These are phyloP conservation scores for Seriola dumerili DNA, from an alignment of 2,113 vertebrate genomes.

Conservation along the genomic window DNA sequence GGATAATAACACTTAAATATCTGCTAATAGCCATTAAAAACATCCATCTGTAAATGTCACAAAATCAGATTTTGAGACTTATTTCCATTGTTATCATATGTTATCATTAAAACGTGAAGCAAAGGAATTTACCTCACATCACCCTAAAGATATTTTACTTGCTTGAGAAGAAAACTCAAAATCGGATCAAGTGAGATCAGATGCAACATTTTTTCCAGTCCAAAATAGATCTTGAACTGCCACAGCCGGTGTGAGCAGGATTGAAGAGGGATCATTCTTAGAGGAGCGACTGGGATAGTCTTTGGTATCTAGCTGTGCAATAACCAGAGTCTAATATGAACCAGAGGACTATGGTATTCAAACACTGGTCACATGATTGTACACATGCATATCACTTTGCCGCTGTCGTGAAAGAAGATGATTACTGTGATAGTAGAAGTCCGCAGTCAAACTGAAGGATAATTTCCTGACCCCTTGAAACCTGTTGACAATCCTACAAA, in stretches of 20 bases:
- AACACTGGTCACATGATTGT: conserved; percentile 79
- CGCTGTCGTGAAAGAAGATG: conserved; percentile 31
- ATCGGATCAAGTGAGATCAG: conserved; percentile 18
- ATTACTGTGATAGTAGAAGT: conserved; percentile 19
- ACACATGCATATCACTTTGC: conserved; percentile 77
- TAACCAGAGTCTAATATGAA: conserved; percentile 55
- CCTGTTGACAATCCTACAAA: conserved; percentile 34
- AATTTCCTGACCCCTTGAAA: conserved; percentile 28
- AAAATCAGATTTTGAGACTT: conserved; percentile 23
- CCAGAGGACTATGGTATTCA: conserved; percentile 48
- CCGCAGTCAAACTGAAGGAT: conserved; percentile 39
- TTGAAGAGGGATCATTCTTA: conserved; percentile 26
- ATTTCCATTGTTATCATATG: not conserved
- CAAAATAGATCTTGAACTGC: conserved; percentile 13
- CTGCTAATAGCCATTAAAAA: not conserved
- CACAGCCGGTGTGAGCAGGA: conserved; percentile 49
- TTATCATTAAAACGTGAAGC: conserved; percentile 6
- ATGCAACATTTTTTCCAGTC: conserved; percentile 12
- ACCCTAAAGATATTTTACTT: conserved; percentile 17
- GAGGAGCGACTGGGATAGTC: conserved; percentile 64
- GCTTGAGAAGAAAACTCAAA: conserved; percentile 5
- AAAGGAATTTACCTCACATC: conserved; percentile 2
- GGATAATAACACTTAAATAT: conserved; percentile 16
- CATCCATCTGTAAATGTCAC: not conserved
- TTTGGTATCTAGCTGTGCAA: conserved; percentile 85